Percentiles rank a stretch among this genome's conserved stretches.
Conservation (phyloP, 2,113 vertebrate species). For the Ceratotherium simum region DNA sequence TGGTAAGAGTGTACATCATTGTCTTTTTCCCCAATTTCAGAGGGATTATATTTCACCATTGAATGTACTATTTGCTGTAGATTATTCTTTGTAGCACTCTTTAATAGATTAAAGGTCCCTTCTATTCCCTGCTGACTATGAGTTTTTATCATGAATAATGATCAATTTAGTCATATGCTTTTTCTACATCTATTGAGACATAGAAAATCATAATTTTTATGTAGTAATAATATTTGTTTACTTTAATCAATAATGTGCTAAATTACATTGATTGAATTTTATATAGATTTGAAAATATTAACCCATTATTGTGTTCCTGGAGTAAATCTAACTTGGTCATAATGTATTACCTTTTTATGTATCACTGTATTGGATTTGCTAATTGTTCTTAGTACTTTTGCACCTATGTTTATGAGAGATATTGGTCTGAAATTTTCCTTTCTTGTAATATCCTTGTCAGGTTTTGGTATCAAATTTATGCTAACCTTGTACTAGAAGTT, state of each 20-base stretch:
- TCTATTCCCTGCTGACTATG: neutral
- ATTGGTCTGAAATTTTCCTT: neutral
- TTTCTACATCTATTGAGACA: neutral
- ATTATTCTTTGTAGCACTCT: neutral
- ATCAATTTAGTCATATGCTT: neutral
- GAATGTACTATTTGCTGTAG: neutral
- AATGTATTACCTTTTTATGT: neutral
- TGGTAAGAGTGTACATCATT: neutral
- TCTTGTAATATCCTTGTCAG: neutral
- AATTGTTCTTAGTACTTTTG: neutral
- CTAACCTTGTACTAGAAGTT: neutral
- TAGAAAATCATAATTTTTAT: too few relatives aligned
- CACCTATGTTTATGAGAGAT: neutral
- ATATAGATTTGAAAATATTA: conserved; percentile 26
- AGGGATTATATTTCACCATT: neutral
- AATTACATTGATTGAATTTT: neutral
- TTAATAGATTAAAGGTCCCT: neutral
- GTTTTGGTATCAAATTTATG: neutral
- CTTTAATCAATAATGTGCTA: neutral
- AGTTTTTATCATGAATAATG: conserved; percentile 44
- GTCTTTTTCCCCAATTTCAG: neutral
- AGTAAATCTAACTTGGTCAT: neutral
- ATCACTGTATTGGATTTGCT: neutral
- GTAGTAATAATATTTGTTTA: neutral
- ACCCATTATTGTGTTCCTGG: neutral